A percentile compares a stretch with the other conserved stretches of the same genome.
Conservation (phyloP, 2,797 vertebrate species). For the Poeciliopsis turneri region DNA sequence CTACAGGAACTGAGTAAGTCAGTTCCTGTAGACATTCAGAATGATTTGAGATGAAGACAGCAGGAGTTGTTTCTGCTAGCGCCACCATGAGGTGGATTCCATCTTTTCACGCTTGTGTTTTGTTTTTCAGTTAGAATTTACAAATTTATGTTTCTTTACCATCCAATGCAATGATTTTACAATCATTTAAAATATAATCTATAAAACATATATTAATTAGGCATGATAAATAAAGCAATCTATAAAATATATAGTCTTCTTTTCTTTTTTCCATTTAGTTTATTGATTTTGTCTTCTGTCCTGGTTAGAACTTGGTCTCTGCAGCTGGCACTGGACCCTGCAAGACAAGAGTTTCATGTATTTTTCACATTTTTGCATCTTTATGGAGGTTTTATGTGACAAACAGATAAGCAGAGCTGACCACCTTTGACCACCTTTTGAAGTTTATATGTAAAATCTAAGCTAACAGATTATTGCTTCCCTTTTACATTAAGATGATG, state of each 20-base stretch:
- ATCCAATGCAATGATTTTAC: background rate
- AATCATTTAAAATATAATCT: background rate
- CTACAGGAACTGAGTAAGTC: background rate
- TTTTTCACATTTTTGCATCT: background rate
- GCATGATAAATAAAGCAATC: constrained; percentile 12
- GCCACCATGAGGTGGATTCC: background rate
- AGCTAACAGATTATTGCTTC: background rate
- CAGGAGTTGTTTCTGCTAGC: background rate
- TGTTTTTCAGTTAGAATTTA: background rate
- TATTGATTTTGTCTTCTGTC: background rate
- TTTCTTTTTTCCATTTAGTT: constrained; percentile 6
- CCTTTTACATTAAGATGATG: too few species aligned
- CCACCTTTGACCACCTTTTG: background rate
- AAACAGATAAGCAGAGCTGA: background rate
- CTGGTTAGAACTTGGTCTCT: constrained; percentile 70
- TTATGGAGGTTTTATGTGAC: background rate
- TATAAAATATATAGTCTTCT: constrained; percentile 22
- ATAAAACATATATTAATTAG: constrained; percentile 11
- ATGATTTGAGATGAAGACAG: background rate
- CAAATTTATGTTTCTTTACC: background rate
- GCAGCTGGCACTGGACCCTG: constrained; percentile 33
- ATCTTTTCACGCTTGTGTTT: background rate
- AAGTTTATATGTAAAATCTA: background rate
- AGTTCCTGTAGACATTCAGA: background rate
- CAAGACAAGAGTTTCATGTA: background rate